Base-by-base conservation (phyloP, 2,888 invertebrate genomes). In the Drosophila tanythrix region DNA sequence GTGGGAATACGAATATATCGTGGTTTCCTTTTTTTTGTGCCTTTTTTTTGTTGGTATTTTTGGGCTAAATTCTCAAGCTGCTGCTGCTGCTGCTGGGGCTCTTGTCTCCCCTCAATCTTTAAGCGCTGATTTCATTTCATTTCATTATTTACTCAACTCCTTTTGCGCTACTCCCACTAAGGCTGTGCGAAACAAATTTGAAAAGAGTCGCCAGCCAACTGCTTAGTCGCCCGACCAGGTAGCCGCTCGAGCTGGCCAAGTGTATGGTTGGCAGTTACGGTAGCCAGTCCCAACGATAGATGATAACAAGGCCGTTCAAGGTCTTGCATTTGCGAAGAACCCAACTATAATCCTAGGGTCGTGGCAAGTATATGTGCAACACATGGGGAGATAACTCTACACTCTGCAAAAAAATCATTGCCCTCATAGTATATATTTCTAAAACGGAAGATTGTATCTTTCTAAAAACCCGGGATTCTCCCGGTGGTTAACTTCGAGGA, bases 51-150 rank as follows among this genome's bases (percentile, higher is more conserved):
- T 66, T 36, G 25, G 43, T 38, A 50, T 60, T 70, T 64, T 63
- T 59, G 58, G 36, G 13, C 59, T 67, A 69, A 71, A 62, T 80
- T 81, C 76, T 83, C 69, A 81, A 76, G 83, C 67, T 53, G 40
- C 38, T 29, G 69, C 29, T 25, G 33, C 50, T n/a, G 79, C 51
- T 21, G 80, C 61, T 48, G n/a, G 27, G 43, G 51, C 51, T 70
- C 69, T 83, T 80, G 80, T 83, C 77, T 78, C 81, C 84, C 81
- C 81, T 76, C 67, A 52, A 78, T 79, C 69, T 79, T 65, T 67
- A 29, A 50, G 52, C 62, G 62, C 70, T 59, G 56, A 64, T 61
- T 61, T 63, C 46, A 82, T 77, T 65, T 65, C 53, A 58, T 55
- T 69, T 53, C 21, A 63, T 38, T 70, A 66, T 63, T 56, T 59